Percentiles rank a stretch among this genome's conserved stretches.
phyloP scores from a whole-genome alignment of 1,140 invertebrate species.

The Bombus cullumanus region DNA sequence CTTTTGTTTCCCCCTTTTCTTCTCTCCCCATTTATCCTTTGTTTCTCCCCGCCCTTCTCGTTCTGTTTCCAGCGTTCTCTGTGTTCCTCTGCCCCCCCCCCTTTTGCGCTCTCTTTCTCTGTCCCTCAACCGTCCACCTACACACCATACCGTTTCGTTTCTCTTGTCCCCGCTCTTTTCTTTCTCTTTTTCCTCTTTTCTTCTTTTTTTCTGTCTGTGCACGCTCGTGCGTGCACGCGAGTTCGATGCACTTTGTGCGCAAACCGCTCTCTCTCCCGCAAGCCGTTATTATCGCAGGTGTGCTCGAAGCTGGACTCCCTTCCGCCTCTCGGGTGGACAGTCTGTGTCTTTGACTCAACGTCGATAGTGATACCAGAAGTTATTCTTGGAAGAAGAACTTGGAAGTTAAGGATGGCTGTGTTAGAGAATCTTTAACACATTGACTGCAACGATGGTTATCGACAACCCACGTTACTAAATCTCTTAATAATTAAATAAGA shows the following conservation, averaged over 20 bases:
- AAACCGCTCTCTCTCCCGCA: conserved; percentile 20
- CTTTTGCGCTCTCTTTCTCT: background rate
- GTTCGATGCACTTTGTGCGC: conserved; percentile 61
- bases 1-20: conserved; percentile 36
- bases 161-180: conserved; percentile 15
- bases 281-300: conserved; percentile 62
- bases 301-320: background rate
- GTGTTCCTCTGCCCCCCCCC: conserved; percentile 30
- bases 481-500: too few relatives aligned
- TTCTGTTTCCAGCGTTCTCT: conserved; percentile 32
- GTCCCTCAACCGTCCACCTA: background rate
- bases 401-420: background rate
- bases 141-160: conserved; percentile 1
- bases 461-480: too few relatives aligned
- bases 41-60: background rate
- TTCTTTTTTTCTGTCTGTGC: conserved; percentile 3
- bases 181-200: background rate
- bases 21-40: conserved; percentile 20
- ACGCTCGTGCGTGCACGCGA: conserved; percentile 51
- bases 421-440: background rate
- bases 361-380: background rate
- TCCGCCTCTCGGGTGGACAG: conserved; percentile 4
- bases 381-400: background rate
- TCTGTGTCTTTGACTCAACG: background rate
- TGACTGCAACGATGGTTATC: too few relatives aligned